Evolutionary conservation across 2,888 invertebrate genomes (phyloP).

Genomic region (Ectropis crepuscularia): DNA sequence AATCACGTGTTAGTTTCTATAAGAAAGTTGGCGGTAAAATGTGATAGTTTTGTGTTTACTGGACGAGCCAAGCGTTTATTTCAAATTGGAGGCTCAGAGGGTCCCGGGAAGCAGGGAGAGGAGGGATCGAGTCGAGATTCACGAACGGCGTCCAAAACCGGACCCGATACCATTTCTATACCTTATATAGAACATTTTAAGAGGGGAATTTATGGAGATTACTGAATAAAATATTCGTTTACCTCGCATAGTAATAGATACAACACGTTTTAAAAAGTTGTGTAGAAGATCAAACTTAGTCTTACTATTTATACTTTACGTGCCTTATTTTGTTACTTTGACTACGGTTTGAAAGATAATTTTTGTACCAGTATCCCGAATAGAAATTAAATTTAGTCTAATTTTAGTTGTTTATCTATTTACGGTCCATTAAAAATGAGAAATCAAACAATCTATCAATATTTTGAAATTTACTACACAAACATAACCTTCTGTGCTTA

Average conservation of each 20-base stretch:
- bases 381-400: too few species aligned
- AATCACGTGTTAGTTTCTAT: constrained; percentile 25
- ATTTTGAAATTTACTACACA: neutral
- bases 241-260: constrained; percentile 10
- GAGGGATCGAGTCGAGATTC: constrained; percentile 67
- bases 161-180: constrained; percentile 53
- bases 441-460: constrained; percentile 3
- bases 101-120: constrained; percentile 60
- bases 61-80: constrained; percentile 60
- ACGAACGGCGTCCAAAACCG: constrained; percentile 60
- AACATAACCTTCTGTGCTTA: neutral
- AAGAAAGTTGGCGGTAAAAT: constrained; percentile 16
- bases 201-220: constrained; percentile 41
- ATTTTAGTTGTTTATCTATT: neutral
- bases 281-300: constrained; percentile 1
- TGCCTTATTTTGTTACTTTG: neutral
- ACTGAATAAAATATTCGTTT: constrained; percentile 14
- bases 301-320: constrained; percentile 4
- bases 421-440: constrained; percentile 1
- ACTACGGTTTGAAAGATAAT: too few species aligned
- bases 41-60: constrained; percentile 48
- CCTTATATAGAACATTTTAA: constrained; percentile 51
- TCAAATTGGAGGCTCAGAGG: constrained; percentile 64
- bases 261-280: constrained; percentile 17
- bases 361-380: too few species aligned